These are phyloP conservation scores for Equus przewalskii DNA, from an alignment of 2,113 vertebrate species.

Conservation along the genomic window DNA sequence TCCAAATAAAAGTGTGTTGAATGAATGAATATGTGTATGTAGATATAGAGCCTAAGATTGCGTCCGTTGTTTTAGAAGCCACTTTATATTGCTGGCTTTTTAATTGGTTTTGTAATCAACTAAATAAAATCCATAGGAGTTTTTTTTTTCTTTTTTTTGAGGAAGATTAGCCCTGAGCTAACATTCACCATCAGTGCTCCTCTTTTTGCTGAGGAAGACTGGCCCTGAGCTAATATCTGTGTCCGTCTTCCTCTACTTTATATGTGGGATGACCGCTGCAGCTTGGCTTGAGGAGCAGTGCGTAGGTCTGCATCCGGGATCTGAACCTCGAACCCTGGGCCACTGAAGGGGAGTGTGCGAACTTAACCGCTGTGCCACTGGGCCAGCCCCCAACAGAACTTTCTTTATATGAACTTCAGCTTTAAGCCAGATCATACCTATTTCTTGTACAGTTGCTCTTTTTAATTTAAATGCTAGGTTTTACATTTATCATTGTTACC, in stretches of 20 bases:
- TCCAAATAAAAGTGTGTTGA: not conserved
- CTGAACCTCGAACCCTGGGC: no score
- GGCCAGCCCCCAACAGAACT: no score
- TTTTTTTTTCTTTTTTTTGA: not conserved
- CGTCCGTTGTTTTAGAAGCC: not conserved
- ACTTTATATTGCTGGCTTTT: not conserved
- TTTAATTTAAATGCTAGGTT: not conserved
- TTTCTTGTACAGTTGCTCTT: not conserved
- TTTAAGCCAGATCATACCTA: not conserved
- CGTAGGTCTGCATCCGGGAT: no score
- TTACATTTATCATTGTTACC: not conserved
- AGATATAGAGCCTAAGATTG: not conserved
- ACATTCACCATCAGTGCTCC: no score
- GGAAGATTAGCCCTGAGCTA: no score
- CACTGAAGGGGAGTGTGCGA: no score
- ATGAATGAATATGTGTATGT: not conserved
- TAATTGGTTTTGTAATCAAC: slow-evolving; percentile 22
- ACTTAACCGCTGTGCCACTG: no score
- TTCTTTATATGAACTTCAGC: not conserved
- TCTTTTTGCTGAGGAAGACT: no score
- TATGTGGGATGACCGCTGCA: no score
- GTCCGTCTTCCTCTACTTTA: no score
- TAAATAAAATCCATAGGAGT: not conserved
- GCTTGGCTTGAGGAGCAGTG: no score
- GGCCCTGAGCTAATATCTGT: no score